Base-by-base conservation (phyloP, 2,113 vertebrate species). In the Vulpes vulpes region DNA sequence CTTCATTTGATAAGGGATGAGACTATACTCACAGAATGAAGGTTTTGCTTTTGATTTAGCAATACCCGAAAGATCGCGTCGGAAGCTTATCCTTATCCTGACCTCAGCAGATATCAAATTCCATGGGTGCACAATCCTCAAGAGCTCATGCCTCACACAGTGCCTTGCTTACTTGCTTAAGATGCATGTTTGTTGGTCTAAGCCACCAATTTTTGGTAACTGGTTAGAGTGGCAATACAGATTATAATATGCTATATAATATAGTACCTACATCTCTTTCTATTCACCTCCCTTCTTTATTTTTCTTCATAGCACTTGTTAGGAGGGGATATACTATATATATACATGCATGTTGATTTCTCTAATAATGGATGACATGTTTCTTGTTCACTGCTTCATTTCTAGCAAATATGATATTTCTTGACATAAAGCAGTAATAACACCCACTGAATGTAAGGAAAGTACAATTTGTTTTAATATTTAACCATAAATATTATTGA, bases 41-140 rank as follows among this genome's bases (percentile, higher is more conserved):
- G 2, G 25, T n/a, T 78, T 71, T 11, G 1, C 5, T 49, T 89
- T 87, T 85, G 11, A 79, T 17, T 87, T 60, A 60, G 4, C 8
- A 82, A 30, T 49, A 69, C 1, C 1, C 16, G 51, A 16, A 69
- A n/a, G 15, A 3, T 35, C 35, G 1, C 32, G 22, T 11, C 25
- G 0, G 20, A 55, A 15, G 1, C 1, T 76, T 23, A 76, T 3
- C 0, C 38, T 32, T 22, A 30, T 5, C 3, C 11, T 49, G 51
- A 73, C 7, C 16, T 51, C 11, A 57, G 7, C 51, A 32, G 35
- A 80, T 1, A 5, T 38, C 35, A 74, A 16, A 5, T 74, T 80
- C 15, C 49, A 11, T 38, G 8, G 59, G 1, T 3, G 1, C 9
- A 74, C 8, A 27, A 0, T 15, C 5, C 11, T 35, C 80, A 19